phyloP scores from a whole-genome alignment of 2,113 vertebrate genomes.

The Anthoscopus minutus region DNA sequence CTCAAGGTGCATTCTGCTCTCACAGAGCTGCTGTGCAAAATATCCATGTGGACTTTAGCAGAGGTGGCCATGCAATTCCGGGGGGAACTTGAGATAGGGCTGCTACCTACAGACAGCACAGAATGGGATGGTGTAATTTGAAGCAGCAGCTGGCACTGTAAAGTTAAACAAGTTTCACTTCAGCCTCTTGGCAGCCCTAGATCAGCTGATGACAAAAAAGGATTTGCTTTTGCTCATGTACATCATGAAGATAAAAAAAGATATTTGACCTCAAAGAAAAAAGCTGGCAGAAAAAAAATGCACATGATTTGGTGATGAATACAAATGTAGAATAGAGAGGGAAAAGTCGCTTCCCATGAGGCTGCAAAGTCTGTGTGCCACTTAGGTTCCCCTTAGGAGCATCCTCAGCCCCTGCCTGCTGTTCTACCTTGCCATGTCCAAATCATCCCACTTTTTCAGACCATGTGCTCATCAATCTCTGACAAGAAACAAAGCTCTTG shows the following conservation, averaged over 20 bases:
- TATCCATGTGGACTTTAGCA: neutral
- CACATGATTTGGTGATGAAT: neutral
- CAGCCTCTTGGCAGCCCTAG: neutral
- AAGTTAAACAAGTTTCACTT: neutral
- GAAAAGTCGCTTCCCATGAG: neutral
- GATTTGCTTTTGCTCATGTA: neutral
- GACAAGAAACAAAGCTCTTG: neutral
- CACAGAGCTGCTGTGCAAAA: neutral
- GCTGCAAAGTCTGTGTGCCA: neutral
- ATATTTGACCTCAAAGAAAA: neutral
- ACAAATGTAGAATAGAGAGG: neutral
- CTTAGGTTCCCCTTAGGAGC: neutral
- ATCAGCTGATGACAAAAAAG: neutral
- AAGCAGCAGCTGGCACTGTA: neutral
- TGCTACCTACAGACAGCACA: neutral
- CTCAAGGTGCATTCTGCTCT: accelerated
- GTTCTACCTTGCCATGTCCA: neutral
- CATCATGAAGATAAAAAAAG: neutral
- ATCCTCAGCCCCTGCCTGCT: neutral
- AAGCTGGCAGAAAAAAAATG: neutral
- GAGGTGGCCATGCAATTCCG: neutral
- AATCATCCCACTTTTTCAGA: neutral
- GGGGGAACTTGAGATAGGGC: neutral
- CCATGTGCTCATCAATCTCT: neutral
- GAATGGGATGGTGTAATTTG: neutral